Percentiles rank a stretch among this genome's conserved stretches.
phyloP scores from a whole-genome alignment of 2,113 vertebrate species.

The Potamarius usumacintae region DNA sequence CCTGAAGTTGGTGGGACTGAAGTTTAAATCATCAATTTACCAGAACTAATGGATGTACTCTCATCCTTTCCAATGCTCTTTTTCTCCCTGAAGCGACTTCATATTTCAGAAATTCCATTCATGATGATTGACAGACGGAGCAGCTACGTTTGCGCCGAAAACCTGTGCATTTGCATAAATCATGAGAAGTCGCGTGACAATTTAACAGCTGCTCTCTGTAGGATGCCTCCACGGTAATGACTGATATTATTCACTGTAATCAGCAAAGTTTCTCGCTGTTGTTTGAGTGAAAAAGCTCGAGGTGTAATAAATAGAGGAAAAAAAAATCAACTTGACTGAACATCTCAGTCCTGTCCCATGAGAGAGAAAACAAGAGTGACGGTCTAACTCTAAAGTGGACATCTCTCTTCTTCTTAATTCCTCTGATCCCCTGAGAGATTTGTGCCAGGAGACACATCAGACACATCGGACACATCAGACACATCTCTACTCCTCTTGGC shows the following conservation, averaged over 20 bases:
- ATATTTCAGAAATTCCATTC: slow-evolving; percentile 60
- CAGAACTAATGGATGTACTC: slow-evolving; percentile 15
- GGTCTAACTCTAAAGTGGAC: slow-evolving; percentile 49
- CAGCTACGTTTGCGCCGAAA: slow-evolving; percentile 69
- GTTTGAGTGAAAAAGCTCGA: slow-evolving; percentile 45
- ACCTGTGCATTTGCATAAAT: slow-evolving; percentile 77
- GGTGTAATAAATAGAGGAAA: too few relatives aligned
- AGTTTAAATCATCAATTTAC: not conserved
- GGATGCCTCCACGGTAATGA: slow-evolving; percentile 64
- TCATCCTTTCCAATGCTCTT: not conserved
- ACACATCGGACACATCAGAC: slow-evolving; percentile 64
- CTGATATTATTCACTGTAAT: slow-evolving; percentile 74
- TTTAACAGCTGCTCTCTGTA: slow-evolving; percentile 71
- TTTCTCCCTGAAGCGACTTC: not conserved
- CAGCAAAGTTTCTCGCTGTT: slow-evolving; percentile 67
- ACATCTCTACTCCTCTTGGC: slow-evolving; percentile 69
- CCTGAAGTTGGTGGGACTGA: not conserved
- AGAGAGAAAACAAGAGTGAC: not conserved
- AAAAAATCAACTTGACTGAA: slow-evolving; percentile 35
- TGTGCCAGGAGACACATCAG: slow-evolving; percentile 63
- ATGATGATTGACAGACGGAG: slow-evolving; percentile 76
- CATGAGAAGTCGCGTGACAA: slow-evolving; percentile 66
- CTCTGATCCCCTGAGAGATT: slow-evolving; percentile 57
- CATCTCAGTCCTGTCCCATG: not conserved
- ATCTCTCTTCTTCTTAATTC: slow-evolving; percentile 49